phyloP scores from a whole-genome alignment of 2,113 vertebrate genomes.

The Paralichthys olivaceus region DNA sequence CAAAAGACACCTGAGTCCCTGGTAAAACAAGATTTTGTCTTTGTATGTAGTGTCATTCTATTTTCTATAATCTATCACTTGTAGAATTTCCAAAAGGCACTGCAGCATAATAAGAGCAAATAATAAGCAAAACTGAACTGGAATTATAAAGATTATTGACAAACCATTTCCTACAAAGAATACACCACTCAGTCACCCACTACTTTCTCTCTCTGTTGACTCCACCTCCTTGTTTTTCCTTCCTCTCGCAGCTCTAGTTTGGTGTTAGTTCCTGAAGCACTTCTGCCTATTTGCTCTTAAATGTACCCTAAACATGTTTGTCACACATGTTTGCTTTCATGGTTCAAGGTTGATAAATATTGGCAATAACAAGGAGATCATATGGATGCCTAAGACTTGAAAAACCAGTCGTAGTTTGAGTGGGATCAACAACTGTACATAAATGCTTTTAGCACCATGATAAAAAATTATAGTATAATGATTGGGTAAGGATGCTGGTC shows the following conservation, averaged over 20 bases:
- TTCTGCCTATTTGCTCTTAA: neutral
- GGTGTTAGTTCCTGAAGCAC: neutral
- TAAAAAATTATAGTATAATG: constrained; percentile 20
- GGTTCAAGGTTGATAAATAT: neutral
- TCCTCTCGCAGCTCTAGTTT: constrained; percentile 10
- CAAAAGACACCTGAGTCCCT: too few species aligned
- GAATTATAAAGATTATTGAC: neutral
- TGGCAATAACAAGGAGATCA: neutral
- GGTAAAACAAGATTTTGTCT: too few species aligned
- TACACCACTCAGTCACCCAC: neutral
- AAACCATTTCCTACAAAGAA: neutral
- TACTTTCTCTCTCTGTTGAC: neutral
- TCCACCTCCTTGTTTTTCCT: constrained; percentile 8
- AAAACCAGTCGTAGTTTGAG: neutral
- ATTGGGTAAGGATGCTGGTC: neutral
- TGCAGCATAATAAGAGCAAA: neutral
- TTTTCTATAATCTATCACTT: too few species aligned
- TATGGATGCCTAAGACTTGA: neutral
- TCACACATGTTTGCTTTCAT: neutral
- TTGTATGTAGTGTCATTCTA: too few species aligned
- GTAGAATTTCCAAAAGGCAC: neutral
- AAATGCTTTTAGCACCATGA: constrained; percentile 10
- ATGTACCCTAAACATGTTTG: neutral
- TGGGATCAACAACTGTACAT: neutral
- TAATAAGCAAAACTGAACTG: neutral